These are phyloP conservation scores for Lates japonicus DNA, from an alignment of 2,797 vertebrate genomes.

Conservation along the genomic window DNA sequence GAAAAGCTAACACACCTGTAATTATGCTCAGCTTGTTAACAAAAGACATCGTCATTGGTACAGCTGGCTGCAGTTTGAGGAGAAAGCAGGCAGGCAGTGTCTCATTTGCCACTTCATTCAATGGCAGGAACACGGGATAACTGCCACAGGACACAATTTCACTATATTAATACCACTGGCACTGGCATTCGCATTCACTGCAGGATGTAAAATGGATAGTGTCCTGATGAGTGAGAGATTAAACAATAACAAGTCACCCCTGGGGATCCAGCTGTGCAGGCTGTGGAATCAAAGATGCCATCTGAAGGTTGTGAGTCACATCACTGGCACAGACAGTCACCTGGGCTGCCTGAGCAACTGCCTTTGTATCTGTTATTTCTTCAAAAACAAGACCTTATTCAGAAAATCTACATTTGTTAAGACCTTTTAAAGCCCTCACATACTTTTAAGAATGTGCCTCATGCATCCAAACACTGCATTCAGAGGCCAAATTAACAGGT, in stretches of 20 bases:
- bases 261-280: slow-evolving; percentile 73
- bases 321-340: slow-evolving; percentile 81
- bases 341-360: slow-evolving; percentile 71
- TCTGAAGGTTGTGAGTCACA: slow-evolving; percentile 78
- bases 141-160: slow-evolving; percentile 75
- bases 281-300: slow-evolving; percentile 81
- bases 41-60: slow-evolving; percentile 79
- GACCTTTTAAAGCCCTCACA: background rate
- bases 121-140: slow-evolving; percentile 70
- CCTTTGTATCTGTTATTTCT: slow-evolving; percentile 21
- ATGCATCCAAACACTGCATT: background rate
- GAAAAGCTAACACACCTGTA: slow-evolving; percentile 80
- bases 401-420: background rate
- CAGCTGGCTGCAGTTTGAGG: slow-evolving; percentile 84
- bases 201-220: background rate
- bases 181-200: background rate
- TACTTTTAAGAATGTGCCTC: background rate
- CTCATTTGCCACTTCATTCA: slow-evolving; percentile 75
- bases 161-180: background rate
- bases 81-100: slow-evolving; percentile 86
- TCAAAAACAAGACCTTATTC: background rate
- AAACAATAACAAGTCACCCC: slow-evolving; percentile 67
- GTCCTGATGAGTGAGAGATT: slow-evolving; percentile 26
- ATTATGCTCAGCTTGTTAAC: slow-evolving; percentile 83
- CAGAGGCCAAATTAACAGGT: background rate